phyloP scores from a whole-genome alignment of 2,888 invertebrate genomes.

The Drosophila suboccidentalis region DNA sequence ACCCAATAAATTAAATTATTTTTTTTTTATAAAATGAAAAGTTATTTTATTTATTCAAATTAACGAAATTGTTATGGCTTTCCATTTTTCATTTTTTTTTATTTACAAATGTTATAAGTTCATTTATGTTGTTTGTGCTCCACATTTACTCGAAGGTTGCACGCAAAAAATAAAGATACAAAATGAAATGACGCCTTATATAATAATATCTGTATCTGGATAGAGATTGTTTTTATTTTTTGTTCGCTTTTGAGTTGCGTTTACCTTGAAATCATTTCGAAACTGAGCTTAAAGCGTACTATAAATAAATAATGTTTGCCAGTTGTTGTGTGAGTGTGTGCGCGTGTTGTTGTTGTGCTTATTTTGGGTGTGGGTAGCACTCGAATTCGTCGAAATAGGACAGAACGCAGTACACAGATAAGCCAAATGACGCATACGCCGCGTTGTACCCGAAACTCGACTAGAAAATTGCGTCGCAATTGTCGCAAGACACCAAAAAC shows the following conservation, averaged over 20 bases:
- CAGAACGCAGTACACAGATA: conserved; percentile 16
- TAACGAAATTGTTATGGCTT: neutral
- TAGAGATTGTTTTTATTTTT: conserved; percentile 30
- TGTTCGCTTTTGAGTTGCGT: conserved; percentile 14
- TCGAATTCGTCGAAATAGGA: conserved; percentile 8
- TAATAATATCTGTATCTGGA: conserved; percentile 28
- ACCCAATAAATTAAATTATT: no score
- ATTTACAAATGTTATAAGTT: conserved; percentile 4
- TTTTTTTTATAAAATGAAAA: no score
- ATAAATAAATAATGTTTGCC: conserved; percentile 7
- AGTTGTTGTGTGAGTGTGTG: neutral
- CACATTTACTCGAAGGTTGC: conserved; percentile 57
- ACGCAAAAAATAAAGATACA: conserved; percentile 3
- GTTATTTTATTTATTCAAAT: no score
- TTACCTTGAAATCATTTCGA: conserved; percentile 60
- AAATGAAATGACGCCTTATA: conserved; percentile 29
- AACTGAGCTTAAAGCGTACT: conserved; percentile 28
- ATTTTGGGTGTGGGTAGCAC: conserved; percentile 1
- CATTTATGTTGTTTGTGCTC: conserved; percentile 30
- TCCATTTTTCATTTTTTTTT: neutral
- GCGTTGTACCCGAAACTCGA: conserved; percentile 22
- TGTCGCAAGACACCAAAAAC: conserved; percentile 16
- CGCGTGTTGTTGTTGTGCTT: neutral
- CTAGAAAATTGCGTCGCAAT: conserved; percentile 64
- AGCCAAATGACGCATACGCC: conserved; percentile 56